These are phyloP conservation scores for Acanthopleura granulata DNA, from an alignment of 2,888 invertebrate genomes.

Conservation along the genomic window DNA sequence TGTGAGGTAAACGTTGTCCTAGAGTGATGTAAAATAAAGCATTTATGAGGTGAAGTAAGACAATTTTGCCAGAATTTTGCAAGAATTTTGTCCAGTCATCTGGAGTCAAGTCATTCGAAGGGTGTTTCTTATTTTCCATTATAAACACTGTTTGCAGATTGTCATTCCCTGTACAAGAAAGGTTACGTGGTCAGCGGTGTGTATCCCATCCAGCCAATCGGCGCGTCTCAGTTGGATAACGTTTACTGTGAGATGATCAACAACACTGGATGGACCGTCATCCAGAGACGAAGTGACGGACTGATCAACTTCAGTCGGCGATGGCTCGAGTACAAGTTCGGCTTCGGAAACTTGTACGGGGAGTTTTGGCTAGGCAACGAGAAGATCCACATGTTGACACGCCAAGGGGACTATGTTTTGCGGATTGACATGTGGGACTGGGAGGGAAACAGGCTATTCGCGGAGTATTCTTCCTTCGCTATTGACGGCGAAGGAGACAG, in stretches of 20 bases:
- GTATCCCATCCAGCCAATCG: constrained; percentile 55
- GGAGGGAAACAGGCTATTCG: constrained; percentile 60
- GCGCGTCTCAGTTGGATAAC: constrained; percentile 39
- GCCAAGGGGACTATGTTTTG: constrained; percentile 53
- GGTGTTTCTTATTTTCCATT: too few species aligned
- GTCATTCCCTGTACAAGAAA: constrained; percentile 55
- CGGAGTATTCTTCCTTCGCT: constrained; percentile 60
- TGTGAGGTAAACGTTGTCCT: too few species aligned
- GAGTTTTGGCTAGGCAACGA: constrained; percentile 67
- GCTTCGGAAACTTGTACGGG: constrained; percentile 66
- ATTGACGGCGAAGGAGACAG: constrained; percentile 52
- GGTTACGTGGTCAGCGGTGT: constrained; percentile 57
- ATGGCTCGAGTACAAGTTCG: constrained; percentile 63
- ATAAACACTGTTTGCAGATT: constrained; percentile 57
- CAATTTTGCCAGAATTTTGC: too few species aligned
- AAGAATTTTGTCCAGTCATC: too few species aligned
- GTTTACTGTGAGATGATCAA: constrained; percentile 65
- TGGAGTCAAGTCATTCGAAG: too few species aligned
- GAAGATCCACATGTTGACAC: constrained; percentile 53
- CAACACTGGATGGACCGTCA: constrained; percentile 59
- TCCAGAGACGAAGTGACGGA: constrained; percentile 61
- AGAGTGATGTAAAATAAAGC: too few species aligned
- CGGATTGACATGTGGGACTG: constrained; percentile 68
- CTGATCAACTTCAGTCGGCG: constrained; percentile 56
- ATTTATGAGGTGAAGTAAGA: too few species aligned